phyloP scores from a whole-genome alignment of 2,888 invertebrate species.

The Rutpela maculata region DNA sequence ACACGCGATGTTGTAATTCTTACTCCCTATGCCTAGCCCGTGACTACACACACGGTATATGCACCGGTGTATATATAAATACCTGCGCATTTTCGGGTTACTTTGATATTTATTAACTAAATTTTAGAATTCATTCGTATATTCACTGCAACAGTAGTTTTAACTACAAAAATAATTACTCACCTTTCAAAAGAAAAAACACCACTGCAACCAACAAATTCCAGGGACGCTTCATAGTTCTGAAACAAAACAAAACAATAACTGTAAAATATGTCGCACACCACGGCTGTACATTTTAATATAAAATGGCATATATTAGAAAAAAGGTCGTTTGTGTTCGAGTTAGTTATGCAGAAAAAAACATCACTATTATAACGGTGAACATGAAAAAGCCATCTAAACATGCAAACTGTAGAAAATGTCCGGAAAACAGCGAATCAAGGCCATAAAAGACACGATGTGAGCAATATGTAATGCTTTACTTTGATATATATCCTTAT shows the following conservation, averaged over 20 bases:
- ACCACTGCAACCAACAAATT: slow-evolving; percentile 44
- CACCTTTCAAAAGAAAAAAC: slow-evolving; percentile 51
- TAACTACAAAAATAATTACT: slow-evolving; percentile 31
- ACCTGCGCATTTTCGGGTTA: too few relatives aligned
- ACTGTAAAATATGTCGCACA: slow-evolving; percentile 31
- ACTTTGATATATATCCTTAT: slow-evolving; percentile 58
- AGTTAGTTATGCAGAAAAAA: slow-evolving; percentile 37
- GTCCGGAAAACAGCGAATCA: slow-evolving; percentile 54
- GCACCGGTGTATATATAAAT: too few relatives aligned
- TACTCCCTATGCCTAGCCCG: too few relatives aligned
- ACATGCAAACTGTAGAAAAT: slow-evolving; percentile 51
- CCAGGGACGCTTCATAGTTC: slow-evolving; percentile 56
- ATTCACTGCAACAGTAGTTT: background rate
- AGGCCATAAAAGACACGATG: slow-evolving; percentile 58
- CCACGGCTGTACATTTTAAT: slow-evolving; percentile 2
- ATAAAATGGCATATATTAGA: slow-evolving; percentile 25
- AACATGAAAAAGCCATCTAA: slow-evolving; percentile 47
- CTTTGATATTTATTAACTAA: too few relatives aligned
- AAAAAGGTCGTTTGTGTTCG: slow-evolving; percentile 30
- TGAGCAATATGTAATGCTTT: slow-evolving; percentile 59
- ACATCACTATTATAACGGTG: slow-evolving; percentile 34
- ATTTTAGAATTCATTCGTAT: background rate
- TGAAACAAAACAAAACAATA: slow-evolving; percentile 57
- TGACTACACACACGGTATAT: too few relatives aligned
- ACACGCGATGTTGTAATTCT: too few relatives aligned